Conservation (phyloP, 1,140 invertebrate genomes). For the Mylabris phalerata region DNA sequence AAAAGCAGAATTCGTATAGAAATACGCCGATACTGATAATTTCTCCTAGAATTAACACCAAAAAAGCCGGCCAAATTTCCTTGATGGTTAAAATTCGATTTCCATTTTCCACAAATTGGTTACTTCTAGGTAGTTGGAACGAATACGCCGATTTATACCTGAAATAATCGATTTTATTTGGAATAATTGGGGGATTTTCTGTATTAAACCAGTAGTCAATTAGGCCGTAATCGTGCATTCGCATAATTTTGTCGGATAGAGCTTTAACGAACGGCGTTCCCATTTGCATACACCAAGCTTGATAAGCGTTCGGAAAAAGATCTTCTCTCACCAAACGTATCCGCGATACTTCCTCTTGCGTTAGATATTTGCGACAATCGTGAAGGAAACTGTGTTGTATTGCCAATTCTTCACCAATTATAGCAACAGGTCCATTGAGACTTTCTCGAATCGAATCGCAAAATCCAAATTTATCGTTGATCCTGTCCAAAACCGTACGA, state of each 20-base stretch:
- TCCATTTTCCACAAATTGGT: neutral
- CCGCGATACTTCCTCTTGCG: neutral
- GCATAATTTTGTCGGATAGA: slow-evolving; percentile 8
- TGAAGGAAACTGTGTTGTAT: neutral
- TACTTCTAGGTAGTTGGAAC: slow-evolving; percentile 1
- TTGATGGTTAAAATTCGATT: neutral
- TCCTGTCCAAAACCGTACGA: neutral
- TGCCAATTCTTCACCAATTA: slow-evolving; percentile 13
- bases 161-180: too few relatives aligned
- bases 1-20: neutral
- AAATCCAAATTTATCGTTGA: slow-evolving; percentile 8
- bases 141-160: slow-evolving; percentile 3
- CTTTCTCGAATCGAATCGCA: slow-evolving; percentile 5
- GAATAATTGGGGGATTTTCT: neutral
- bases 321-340: slow-evolving; percentile 9
- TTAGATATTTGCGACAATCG: slow-evolving; percentile 5
- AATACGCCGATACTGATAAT: neutral
- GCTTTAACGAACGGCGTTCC: slow-evolving; percentile 6
- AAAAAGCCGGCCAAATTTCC: neutral
- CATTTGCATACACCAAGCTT: slow-evolving; percentile 14
- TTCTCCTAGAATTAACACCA: neutral
- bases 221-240: slow-evolving; percentile 13
- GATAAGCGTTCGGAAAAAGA: slow-evolving; percentile 15
- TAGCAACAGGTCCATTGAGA: neutral
- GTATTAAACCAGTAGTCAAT: slow-evolving; percentile 13